Conservation (phyloP, 2,888 invertebrate genomes). For the Parnassius mnemosyne region DNA sequence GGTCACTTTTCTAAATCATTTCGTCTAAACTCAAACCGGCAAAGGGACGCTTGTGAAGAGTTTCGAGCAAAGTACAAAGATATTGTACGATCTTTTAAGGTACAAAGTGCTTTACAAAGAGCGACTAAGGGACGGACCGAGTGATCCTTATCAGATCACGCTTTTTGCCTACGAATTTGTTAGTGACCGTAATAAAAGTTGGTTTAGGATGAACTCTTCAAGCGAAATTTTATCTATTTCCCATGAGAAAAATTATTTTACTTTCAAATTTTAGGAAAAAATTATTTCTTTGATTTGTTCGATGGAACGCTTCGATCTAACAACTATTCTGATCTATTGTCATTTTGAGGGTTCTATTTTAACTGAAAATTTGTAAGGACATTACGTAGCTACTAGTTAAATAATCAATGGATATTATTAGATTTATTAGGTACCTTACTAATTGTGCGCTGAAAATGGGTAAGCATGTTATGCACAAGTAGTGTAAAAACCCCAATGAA, state of each 20-base stretch:
- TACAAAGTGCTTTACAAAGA: constrained; percentile 22
- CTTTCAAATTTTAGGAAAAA: too few relatives aligned
- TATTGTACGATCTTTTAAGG: constrained; percentile 25
- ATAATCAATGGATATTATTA: neutral
- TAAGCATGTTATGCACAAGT: too few relatives aligned
- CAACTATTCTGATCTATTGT: too few relatives aligned
- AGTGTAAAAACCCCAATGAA: too few relatives aligned
- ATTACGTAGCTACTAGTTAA: neutral
- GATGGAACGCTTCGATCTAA: too few relatives aligned
- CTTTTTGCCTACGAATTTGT: constrained; percentile 23
- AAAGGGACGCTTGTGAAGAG: constrained; percentile 19
- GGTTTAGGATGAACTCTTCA: constrained; percentile 12
- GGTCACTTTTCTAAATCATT: constrained; percentile 25
- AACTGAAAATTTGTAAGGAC: neutral
- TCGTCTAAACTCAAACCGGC: constrained; percentile 15
- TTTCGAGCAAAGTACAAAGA: constrained; percentile 23
- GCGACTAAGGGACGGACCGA: constrained; percentile 18
- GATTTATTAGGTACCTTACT: too few relatives aligned
- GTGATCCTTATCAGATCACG: constrained; percentile 24
- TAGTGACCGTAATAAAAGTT: constrained; percentile 20
- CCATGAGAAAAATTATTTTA: too few relatives aligned
- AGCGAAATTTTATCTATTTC: neutral
- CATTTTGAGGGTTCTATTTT: too few relatives aligned
- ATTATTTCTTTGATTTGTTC: too few relatives aligned
- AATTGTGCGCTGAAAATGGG: too few relatives aligned